Conservation (phyloP, 2,797 vertebrate genomes). For the Botia kubotai region DNA sequence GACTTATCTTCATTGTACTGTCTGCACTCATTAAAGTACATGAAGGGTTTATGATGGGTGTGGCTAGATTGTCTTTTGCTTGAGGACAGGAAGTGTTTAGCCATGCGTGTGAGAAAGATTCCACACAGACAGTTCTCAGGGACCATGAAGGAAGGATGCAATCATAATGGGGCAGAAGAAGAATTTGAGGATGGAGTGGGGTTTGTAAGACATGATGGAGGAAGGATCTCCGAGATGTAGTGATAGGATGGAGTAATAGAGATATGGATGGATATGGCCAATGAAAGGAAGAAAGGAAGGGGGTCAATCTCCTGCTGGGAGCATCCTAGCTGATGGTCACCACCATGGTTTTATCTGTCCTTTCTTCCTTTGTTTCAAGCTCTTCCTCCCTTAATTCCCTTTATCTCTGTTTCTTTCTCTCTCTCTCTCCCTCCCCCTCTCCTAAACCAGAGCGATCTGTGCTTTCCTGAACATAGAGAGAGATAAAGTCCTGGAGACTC, state of each 20-base stretch:
- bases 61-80: conserved; percentile 13
- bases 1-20: conserved; percentile 4
- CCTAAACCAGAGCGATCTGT: conserved; percentile 23
- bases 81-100: conserved; percentile 27
- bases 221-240: conserved; percentile 55
- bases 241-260: conserved; percentile 54
- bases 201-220: conserved; percentile 43
- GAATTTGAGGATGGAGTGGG: conserved; percentile 28
- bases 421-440: conserved; percentile 43
- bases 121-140: conserved; percentile 14
- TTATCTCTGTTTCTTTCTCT: conserved; percentile 54
- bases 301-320: conserved; percentile 55
- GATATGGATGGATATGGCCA: conserved; percentile 58
- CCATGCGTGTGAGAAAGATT: background rate
- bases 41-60: conserved; percentile 34
- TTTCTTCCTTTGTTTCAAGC: conserved; percentile 63
- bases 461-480: conserved; percentile 3
- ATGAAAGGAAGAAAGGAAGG: conserved; percentile 59
- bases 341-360: conserved; percentile 57
- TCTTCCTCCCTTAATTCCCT: conserved; percentile 63
- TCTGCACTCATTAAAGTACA: conserved; percentile 16
- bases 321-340: conserved; percentile 52
- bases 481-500: conserved; percentile 44
- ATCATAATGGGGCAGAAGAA: conserved; percentile 23
- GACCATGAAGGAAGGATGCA: conserved; percentile 14